These are phyloP conservation scores for Tapirus indicus DNA, from an alignment of 2,797 vertebrate genomes.

Conservation along the genomic window DNA sequence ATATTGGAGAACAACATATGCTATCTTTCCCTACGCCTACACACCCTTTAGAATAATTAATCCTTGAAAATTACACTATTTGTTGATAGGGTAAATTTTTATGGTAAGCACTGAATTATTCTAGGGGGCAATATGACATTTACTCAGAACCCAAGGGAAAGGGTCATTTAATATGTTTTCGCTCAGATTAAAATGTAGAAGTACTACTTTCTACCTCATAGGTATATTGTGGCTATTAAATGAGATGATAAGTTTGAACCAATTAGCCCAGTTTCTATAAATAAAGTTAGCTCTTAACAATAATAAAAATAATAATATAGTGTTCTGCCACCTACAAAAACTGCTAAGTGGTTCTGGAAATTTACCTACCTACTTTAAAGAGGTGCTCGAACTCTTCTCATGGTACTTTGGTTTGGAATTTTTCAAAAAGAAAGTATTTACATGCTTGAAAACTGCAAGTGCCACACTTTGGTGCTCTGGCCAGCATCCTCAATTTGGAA, in stretches of 20 bases:
- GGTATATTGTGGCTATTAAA: neutral
- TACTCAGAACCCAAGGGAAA: neutral
- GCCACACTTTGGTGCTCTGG: neutral
- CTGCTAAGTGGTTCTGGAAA: slow-evolving; percentile 31
- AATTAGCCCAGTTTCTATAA: neutral
- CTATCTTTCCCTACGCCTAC: neutral
- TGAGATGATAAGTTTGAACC: neutral
- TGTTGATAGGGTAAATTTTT: neutral
- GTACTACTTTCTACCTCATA: neutral
- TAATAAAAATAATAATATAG: slow-evolving; percentile 6
- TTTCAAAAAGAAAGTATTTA: slow-evolving; percentile 53
- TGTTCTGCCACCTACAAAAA: slow-evolving; percentile 40
- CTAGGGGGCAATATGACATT: neutral
- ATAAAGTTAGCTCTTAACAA: slow-evolving; percentile 18
- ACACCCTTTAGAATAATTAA: neutral
- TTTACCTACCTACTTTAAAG: neutral
- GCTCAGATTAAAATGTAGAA: neutral
- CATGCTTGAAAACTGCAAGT: slow-evolving; percentile 49
- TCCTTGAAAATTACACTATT: neutral
- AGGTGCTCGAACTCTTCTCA: neutral
- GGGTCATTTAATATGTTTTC: neutral
- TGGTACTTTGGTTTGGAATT: neutral
- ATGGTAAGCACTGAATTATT: neutral
- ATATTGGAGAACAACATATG: neutral
- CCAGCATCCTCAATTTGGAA: neutral